Evolutionary conservation across 2,113 vertebrate species (phyloP).

Genomic region (Clarias gariepinus): DNA sequence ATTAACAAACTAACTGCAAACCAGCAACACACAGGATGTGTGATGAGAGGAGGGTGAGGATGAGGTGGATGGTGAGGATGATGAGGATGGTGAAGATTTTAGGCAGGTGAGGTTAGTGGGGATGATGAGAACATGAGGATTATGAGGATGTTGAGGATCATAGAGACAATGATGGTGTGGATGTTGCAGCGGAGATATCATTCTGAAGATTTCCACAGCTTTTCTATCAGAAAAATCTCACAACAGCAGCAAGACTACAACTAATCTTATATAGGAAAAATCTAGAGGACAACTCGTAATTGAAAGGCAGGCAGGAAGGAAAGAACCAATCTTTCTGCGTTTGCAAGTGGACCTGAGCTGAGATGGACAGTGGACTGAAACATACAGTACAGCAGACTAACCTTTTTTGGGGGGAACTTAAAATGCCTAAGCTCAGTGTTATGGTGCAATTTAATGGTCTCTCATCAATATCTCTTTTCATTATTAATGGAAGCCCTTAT

Average conservation of each 20-base stretch:
- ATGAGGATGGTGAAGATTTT: no score
- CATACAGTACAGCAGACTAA: conserved; percentile 35
- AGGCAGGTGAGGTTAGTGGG: no score
- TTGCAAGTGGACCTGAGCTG: background rate
- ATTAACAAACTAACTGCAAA: conserved; percentile 27
- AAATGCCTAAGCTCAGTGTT: background rate
- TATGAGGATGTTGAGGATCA: no score
- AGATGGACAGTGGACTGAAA: background rate
- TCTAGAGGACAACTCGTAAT: conserved; percentile 44
- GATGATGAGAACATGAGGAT: no score
- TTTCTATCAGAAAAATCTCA: conserved; percentile 42
- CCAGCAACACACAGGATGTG: conserved; percentile 3
- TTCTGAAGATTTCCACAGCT: conserved; percentile 47
- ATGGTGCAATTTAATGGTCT: conserved; percentile 12
- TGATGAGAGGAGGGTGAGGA: no score
- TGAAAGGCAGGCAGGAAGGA: conserved; percentile 35
- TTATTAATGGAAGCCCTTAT: conserved; percentile 30
- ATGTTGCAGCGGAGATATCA: conserved; percentile 41
- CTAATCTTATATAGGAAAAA: conserved; percentile 45
- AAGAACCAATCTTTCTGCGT: conserved; percentile 50
- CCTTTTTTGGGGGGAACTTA: background rate
- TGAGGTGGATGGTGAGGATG: no score
- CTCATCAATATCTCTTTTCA: conserved; percentile 43
- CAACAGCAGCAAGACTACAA: conserved; percentile 44
- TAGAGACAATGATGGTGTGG: no score